phyloP scores from a whole-genome alignment of 92 coral and sea anemone genomes.

The Diadumene lineata region DNA sequence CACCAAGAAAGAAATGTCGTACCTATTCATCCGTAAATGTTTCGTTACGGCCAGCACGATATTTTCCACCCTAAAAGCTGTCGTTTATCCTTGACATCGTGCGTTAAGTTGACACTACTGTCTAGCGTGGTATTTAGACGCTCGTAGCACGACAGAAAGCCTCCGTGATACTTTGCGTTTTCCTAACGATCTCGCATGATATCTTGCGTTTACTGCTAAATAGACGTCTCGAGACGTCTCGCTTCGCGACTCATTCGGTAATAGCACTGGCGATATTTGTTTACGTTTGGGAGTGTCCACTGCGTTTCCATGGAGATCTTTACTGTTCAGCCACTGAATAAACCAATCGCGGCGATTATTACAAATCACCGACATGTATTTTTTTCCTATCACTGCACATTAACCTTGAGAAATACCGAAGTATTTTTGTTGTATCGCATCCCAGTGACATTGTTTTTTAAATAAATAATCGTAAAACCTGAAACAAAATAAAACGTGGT shows the following conservation, averaged over 20 bases:
- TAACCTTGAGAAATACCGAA: conserved; percentile 64
- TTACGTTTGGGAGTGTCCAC: no score
- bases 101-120: no score
- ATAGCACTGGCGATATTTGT: no score
- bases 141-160: neutral
- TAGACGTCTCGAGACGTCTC: neutral
- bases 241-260: neutral
- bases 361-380: neutral
- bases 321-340: no score
- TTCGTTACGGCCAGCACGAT: no score
- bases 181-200: neutral
- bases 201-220: neutral
- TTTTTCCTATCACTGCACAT: neutral
- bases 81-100: no score
- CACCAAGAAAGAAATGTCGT: no score
- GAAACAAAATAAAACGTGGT: neutral
- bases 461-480: conserved; percentile 78
- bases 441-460: conserved; percentile 58
- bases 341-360: no score
- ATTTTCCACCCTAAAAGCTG: no score
- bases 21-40: no score
- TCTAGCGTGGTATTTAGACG: no score
- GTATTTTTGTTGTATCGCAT: conserved; percentile 65
- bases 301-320: no score
- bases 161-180: neutral